Conservation (phyloP, 2,113 vertebrate species). For the Onychorhynchus coronatus region DNA sequence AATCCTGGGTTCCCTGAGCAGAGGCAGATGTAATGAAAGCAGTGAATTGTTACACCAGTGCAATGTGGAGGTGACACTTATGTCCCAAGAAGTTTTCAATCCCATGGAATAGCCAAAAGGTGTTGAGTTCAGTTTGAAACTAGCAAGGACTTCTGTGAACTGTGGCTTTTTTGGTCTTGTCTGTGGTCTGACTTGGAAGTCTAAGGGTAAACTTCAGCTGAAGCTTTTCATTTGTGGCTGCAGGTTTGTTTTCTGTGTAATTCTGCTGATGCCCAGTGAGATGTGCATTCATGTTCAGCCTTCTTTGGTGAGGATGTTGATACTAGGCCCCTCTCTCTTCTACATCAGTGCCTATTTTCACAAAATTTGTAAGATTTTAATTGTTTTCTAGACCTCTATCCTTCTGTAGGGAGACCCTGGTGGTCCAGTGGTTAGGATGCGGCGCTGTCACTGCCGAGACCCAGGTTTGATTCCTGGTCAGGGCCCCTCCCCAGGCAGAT, state of each 20-base stretch:
- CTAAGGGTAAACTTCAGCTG: background rate
- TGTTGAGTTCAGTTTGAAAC: background rate
- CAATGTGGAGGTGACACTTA: fast-evolving
- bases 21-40: background rate
- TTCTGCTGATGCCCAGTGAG: background rate
- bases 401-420: too few relatives aligned
- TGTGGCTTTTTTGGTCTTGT: background rate
- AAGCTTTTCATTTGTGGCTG: background rate
- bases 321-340: background rate
- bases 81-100: background rate
- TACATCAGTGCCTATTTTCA: background rate
- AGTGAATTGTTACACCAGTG: background rate
- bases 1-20: background rate
- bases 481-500: too few relatives aligned
- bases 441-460: too few relatives aligned
- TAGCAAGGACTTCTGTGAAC: background rate
- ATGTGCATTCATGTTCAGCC: fast-evolving
- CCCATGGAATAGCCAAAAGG: background rate
- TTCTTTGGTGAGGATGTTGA: fast-evolving
- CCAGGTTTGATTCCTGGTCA: too few relatives aligned
- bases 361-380: background rate
- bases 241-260: background rate
- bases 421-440: too few relatives aligned
- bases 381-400: slow-evolving; percentile 1
- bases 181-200: background rate